These are phyloP conservation scores for Poicephalus meyeri DNA, from an alignment of 2,113 vertebrate species.

Conservation along the genomic window DNA sequence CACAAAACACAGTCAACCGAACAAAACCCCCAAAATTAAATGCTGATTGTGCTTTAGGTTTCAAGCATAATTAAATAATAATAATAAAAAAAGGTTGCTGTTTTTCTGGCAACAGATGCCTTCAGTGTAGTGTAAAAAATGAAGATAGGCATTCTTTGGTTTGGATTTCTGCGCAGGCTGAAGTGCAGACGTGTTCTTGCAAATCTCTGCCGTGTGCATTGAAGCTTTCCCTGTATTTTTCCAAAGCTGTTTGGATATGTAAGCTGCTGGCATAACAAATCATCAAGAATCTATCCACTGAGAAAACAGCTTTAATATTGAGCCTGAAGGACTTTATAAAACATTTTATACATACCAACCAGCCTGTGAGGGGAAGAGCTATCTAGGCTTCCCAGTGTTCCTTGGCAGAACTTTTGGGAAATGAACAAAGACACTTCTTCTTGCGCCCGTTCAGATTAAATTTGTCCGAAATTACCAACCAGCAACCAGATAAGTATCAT, in stretches of 20 bases:
- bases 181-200: background rate
- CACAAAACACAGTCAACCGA: background rate
- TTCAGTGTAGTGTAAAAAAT: background rate
- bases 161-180: background rate
- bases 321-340: background rate
- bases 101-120: background rate
- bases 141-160: background rate
- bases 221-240: background rate
- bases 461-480: background rate
- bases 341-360: background rate
- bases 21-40: background rate
- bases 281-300: background rate
- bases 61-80: background rate
- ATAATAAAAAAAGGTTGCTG: background rate
- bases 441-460: background rate
- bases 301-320: background rate
- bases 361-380: background rate
- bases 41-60: background rate
- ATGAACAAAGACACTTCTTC: background rate
- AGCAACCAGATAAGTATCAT: background rate
- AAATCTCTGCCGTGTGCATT: background rate
- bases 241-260: background rate
- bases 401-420: background rate
- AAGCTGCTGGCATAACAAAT: background rate
- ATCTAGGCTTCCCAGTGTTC: background rate